phyloP scores from a whole-genome alignment of 1,140 invertebrate genomes.

The Drosophila leontia region DNA sequence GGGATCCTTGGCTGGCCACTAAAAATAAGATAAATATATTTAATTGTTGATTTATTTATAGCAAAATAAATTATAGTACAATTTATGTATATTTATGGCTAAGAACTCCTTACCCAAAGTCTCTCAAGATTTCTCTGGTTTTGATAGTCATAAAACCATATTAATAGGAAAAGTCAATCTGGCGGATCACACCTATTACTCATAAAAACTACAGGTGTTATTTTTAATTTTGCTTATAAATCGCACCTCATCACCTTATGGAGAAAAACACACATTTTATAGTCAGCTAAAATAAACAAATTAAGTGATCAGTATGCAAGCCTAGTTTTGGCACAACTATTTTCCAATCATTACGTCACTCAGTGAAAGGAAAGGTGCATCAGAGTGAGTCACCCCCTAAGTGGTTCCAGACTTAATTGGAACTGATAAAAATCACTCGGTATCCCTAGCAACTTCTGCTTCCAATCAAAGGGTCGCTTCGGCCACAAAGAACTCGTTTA shows the following conservation, averaged over 20 bases:
- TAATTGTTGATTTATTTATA: not conserved
- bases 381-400: conserved; percentile 20
- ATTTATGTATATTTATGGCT: not conserved
- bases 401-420: conserved; percentile 52
- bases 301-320: not conserved
- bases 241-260: not conserved
- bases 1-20: conserved; percentile 47
- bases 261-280: conserved; percentile 9
- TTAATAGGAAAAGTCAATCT: not conserved
- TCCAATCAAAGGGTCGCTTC: conserved; percentile 25
- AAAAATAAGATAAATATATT: not conserved
- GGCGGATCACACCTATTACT: conserved; percentile 2
- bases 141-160: conserved; percentile 5
- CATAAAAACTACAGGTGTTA: conserved; percentile 8
- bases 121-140: too few relatives aligned
- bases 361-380: conserved; percentile 10
- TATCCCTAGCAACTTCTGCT: conserved; percentile 28
- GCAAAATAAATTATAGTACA: not conserved
- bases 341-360: not conserved
- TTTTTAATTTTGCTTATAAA: not conserved
- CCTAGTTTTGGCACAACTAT: not conserved
- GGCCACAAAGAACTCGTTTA: conserved; percentile 40
- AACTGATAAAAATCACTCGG: conserved; percentile 68
- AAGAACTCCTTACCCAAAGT: not conserved
- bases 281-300: not conserved